phyloP scores from a whole-genome alignment of 2,113 vertebrate species.

The Mustela nigripes region DNA sequence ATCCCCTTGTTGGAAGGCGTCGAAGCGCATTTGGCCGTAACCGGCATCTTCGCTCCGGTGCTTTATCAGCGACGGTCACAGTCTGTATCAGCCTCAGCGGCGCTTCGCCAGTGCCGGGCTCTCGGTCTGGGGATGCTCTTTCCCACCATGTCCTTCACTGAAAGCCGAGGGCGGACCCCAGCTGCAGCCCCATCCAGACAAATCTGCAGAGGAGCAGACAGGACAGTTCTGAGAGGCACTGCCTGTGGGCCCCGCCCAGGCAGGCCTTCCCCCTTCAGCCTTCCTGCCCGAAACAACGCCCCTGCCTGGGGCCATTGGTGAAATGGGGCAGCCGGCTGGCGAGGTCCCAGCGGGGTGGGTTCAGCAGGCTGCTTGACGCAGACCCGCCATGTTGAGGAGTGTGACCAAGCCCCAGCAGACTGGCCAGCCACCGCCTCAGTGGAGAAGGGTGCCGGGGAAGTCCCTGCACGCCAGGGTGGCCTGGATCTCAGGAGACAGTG shows the following conservation, averaged over 20 bases:
- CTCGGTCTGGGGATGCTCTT: not conserved
- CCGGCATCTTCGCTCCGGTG: not conserved
- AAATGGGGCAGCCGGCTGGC: not conserved
- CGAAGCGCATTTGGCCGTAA: not conserved
- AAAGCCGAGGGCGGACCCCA: not conserved
- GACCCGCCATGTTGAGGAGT: not conserved
- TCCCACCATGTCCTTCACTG: not conserved
- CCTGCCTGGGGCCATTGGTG: not conserved
- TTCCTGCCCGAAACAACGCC: too few relatives aligned
- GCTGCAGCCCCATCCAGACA: not conserved
- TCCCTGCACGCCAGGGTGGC: not conserved
- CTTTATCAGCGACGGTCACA: accelerated
- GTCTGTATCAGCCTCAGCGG: accelerated
- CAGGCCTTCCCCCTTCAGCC: not conserved
- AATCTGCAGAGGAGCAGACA: not conserved
- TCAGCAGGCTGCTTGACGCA: not conserved
- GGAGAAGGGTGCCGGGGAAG: not conserved
- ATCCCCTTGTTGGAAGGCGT: not conserved
- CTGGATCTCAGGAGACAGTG: not conserved
- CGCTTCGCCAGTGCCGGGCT: accelerated
- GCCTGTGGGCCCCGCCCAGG: not conserved
- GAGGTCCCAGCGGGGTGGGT: not conserved
- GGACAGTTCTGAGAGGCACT: not conserved
- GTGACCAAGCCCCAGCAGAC: not conserved
- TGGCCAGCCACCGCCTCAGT: not conserved